Percentiles rank a stretch among this genome's conserved stretches.
These are phyloP conservation scores for Lathronympha strigana DNA, from an alignment of 2,888 invertebrate species.

Conservation along the genomic window DNA sequence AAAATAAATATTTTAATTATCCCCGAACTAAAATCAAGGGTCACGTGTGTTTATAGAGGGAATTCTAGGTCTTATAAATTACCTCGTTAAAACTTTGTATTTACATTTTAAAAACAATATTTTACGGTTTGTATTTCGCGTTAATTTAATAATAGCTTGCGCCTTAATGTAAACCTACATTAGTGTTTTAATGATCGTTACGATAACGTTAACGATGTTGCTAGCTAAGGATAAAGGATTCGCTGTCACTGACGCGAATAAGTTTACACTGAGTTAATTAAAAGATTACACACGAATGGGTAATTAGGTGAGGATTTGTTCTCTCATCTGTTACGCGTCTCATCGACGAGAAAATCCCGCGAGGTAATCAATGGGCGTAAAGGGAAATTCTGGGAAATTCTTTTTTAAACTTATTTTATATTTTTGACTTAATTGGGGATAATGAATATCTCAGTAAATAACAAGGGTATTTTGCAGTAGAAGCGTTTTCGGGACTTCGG, in stretches of 20 bases:
- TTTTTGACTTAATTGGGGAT: too few relatives aligned
- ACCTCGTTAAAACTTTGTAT: too few relatives aligned
- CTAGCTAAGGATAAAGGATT: conserved; percentile 52
- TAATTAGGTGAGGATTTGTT: conserved; percentile 77
- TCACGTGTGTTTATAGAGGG: too few relatives aligned
- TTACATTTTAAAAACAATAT: too few relatives aligned
- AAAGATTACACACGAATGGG: conserved; percentile 78
- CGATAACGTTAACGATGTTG: conserved; percentile 32
- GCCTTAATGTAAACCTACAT: conserved; percentile 20
- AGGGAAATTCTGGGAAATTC: conserved; percentile 15
- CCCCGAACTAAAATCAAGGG: too few relatives aligned
- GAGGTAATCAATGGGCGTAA: conserved; percentile 51
- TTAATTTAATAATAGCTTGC: too few relatives aligned
- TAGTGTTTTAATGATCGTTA: conserved; percentile 22
- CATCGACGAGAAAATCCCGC: conserved; percentile 52
- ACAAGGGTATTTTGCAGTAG: too few relatives aligned
- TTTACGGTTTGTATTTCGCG: too few relatives aligned
- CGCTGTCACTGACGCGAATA: conserved; percentile 62
- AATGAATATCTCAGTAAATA: too few relatives aligned
- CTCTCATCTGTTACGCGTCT: conserved; percentile 68
- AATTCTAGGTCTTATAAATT: too few relatives aligned
- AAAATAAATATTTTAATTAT: too few relatives aligned
- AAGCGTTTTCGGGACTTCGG: too few relatives aligned
- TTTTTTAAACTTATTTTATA: neutral
- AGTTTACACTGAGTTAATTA: conserved; percentile 78